These are phyloP conservation scores for Argyrosomus regius DNA, from an alignment of 2,797 vertebrate genomes.

Conservation along the genomic window DNA sequence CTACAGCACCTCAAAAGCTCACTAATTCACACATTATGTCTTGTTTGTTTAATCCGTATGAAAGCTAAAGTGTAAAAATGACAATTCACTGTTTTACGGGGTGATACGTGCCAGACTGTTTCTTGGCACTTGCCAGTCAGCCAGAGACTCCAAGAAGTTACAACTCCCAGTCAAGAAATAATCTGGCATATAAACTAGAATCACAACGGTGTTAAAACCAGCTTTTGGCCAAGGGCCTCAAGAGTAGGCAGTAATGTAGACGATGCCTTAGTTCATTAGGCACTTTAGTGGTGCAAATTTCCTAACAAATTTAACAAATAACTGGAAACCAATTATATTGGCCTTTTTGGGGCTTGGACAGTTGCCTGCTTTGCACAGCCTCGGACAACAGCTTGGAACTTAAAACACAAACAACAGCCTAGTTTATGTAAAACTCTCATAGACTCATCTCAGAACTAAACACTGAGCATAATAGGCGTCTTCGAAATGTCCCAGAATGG, in stretches of 20 bases:
- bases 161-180: background rate
- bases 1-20: too few relatives aligned
- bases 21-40: too few relatives aligned
- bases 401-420: background rate
- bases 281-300: background rate
- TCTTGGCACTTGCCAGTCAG: background rate
- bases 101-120: background rate
- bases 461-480: background rate
- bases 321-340: background rate
- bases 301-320: background rate
- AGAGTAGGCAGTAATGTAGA: background rate
- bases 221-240: background rate
- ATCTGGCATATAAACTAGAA: background rate
- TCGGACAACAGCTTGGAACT: background rate
- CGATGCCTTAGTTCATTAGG: background rate
- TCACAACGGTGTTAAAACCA: background rate
- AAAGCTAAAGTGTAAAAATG: background rate
- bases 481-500: slow-evolving; percentile 13
- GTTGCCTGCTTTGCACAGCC: background rate
- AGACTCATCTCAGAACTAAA: background rate
- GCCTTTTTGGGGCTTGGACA: background rate
- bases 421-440: slow-evolving; percentile 1
- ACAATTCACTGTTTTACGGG: background rate
- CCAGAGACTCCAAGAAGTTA: background rate
- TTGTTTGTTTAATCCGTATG: background rate